Conservation (phyloP, 2,888 invertebrate species). For the Drosophila austrosaltans region DNA sequence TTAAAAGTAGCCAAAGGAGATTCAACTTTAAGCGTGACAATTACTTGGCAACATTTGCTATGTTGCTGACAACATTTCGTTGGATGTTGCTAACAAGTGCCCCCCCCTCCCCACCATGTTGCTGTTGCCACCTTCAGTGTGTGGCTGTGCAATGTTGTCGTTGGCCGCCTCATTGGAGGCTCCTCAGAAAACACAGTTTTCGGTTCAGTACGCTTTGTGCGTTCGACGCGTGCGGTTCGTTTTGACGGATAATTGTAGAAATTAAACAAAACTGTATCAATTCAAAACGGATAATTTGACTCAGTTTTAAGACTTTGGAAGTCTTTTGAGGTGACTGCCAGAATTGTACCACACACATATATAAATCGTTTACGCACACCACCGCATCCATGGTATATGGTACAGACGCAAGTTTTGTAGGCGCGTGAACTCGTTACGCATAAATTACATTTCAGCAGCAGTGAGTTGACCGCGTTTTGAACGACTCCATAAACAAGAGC, state of each 20-base stretch:
- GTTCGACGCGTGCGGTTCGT: conserved; percentile 80
- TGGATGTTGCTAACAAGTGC: conserved; percentile 35
- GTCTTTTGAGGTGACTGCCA: conserved; percentile 53
- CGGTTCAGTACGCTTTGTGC: conserved; percentile 81
- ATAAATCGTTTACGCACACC: too few species aligned
- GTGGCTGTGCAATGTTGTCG: conserved; percentile 29
- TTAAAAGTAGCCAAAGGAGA: conserved; percentile 25
- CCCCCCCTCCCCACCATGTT: neutral
- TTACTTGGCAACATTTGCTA: conserved; percentile 48
- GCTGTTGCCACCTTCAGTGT: conserved; percentile 24
- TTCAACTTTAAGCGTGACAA: neutral
- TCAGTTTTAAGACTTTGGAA: conserved; percentile 13
- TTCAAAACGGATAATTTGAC: conserved; percentile 54
- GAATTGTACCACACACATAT: neutral
- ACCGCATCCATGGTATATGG: neutral
- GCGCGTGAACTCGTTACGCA: conserved; percentile 79
- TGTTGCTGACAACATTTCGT: conserved; percentile 62
- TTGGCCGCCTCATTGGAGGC: conserved; percentile 41
- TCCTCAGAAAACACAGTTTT: conserved; percentile 63
- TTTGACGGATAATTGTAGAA: conserved; percentile 52
- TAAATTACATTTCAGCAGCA: conserved; percentile 64
- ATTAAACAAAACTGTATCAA: conserved; percentile 23
- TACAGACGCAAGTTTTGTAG: conserved; percentile 60
- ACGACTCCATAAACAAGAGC: conserved; percentile 43
- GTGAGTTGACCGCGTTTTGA: conserved; percentile 69